Evolutionary conservation across 2,113 vertebrate genomes (phyloP).

Genomic region (Micronisus gabar): DNA sequence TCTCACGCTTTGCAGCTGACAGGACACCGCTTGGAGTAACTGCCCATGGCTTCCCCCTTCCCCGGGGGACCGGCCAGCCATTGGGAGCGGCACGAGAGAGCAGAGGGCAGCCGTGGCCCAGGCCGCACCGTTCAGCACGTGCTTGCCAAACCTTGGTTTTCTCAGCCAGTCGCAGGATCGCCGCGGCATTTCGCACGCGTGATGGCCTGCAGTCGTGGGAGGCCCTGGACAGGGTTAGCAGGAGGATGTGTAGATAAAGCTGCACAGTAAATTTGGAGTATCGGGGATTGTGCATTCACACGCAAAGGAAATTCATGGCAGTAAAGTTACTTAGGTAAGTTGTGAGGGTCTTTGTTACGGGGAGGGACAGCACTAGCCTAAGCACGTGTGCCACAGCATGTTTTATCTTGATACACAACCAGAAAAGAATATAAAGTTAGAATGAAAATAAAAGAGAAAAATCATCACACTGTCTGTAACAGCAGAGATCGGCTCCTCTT

Average conservation of each 20-base stretch:
- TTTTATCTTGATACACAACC: background rate
- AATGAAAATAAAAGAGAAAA: background rate
- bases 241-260: background rate
- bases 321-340: background rate
- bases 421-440: background rate
- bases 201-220: background rate
- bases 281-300: background rate
- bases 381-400: background rate
- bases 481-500: background rate
- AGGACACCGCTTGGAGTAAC: background rate
- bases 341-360: background rate
- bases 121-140: accelerated
- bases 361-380: background rate
- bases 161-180: background rate
- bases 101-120: background rate
- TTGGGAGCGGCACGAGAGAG: accelerated
- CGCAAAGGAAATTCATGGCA: background rate
- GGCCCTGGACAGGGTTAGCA: background rate
- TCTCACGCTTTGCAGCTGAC: background rate
- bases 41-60: background rate
- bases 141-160: background rate
- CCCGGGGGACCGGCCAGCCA: accelerated
- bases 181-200: accelerated
- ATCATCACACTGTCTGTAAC: background rate
- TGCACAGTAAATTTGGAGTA: accelerated